phyloP scores from a whole-genome alignment of 2,888 invertebrate genomes.

The Mythimna albipuncta region DNA sequence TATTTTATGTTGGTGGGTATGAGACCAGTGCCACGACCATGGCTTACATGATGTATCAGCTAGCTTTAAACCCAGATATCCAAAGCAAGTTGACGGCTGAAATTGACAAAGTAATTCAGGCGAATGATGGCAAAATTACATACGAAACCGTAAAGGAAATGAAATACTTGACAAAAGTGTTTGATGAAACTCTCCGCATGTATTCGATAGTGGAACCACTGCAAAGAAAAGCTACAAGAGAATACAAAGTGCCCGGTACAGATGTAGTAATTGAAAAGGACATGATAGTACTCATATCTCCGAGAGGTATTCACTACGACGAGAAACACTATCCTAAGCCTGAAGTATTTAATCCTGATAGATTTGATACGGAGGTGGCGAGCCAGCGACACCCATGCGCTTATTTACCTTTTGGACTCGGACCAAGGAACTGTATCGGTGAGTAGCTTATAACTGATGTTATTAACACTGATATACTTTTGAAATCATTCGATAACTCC shows the following conservation, averaged over 20 bases:
- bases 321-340: constrained; percentile 82
- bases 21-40: constrained; percentile 84
- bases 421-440: constrained; percentile 85
- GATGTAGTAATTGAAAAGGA: constrained; percentile 76
- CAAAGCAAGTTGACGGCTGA: constrained; percentile 67
- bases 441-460: constrained; percentile 52
- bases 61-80: constrained; percentile 72
- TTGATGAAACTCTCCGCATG: constrained; percentile 81
- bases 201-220: constrained; percentile 82
- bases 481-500: too few relatives aligned
- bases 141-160: constrained; percentile 81
- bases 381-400: constrained; percentile 75
- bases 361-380: constrained; percentile 69
- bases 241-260: constrained; percentile 79
- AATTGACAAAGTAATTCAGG: constrained; percentile 73
- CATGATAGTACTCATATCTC: constrained; percentile 72
- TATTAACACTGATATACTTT: not conserved
- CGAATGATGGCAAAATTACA: constrained; percentile 73
- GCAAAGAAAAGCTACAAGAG: constrained; percentile 73
- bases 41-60: constrained; percentile 67
- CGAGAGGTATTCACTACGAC: constrained; percentile 81
- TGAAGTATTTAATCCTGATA: constrained; percentile 84
- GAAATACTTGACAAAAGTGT: constrained; percentile 79
- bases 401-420: constrained; percentile 83
- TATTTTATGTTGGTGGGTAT: constrained; percentile 84